Base-by-base conservation (phyloP, 2,113 vertebrate genomes). In the Grus americana region DNA sequence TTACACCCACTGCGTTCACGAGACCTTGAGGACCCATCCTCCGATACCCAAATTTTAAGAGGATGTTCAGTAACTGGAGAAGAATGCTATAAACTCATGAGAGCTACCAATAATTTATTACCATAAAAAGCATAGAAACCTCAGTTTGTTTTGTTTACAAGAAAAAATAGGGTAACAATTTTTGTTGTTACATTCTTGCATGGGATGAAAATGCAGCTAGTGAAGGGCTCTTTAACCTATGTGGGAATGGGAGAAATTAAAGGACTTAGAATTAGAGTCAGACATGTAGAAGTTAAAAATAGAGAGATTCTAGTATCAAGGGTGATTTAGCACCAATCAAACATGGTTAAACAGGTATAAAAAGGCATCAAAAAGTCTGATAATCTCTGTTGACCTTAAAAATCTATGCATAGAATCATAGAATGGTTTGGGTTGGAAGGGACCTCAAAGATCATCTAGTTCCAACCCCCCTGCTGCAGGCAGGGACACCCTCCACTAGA, bases 31-130 rank as follows among this genome's bases (percentile, higher is more conserved):
- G 5, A 47, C 24, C 18, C 7, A 16, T 29, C 32, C 23, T 38
- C 8, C 0, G 0, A 10, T 23, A 10, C 9, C 42, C 4, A 1
- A 5, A 19, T 19, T 88, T 61, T 78, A 26, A 84, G 50, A 90
- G 11, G 21, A 24, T 46, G 12, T 42, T 75, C 73, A 67, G 89
- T 62, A 95, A 71, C 38, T 58, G 19, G 14, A 52, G 7, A 76
- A 18, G 21, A 71, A 13, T 46, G 50, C 19, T 76, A 20, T 22
- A 70, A 92, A 88, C 21, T 54, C 6, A 8, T 0, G 0, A 62
- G 17, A 70, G 3, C 12, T 50, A 82, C 29, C 65, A 88, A 84
- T 57, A 40, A 82, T 24, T 55, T 42, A 27, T 73, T 62, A 58
- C 17, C 4, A 11, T 29, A 38, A 80, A 79, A 49, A 86, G 15